Percentiles rank a stretch among this genome's conserved stretches.
phyloP scores from a whole-genome alignment of 2,113 vertebrate species.

The Trachemys scripta region DNA sequence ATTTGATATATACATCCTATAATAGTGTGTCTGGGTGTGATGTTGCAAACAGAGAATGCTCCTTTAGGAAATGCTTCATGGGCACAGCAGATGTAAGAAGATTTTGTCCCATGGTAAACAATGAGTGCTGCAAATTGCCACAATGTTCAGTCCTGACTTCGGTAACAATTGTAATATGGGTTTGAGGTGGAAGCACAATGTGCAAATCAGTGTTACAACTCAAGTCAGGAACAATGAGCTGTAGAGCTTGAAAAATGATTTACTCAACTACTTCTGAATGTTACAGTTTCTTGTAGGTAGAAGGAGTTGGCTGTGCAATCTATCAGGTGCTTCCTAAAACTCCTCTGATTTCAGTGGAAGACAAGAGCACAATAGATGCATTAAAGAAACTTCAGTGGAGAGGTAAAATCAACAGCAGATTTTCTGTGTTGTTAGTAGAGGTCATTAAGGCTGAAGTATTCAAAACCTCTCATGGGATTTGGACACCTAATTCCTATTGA shows the following conservation, averaged over 20 bases:
- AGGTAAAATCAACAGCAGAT: not conserved
- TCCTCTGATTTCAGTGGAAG: not conserved
- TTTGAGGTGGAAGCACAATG: not conserved
- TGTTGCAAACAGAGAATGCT: not conserved
- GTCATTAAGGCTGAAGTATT: not conserved
- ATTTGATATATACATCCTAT: not conserved
- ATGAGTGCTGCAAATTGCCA: not conserved
- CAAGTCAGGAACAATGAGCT: not conserved
- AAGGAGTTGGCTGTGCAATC: not conserved
- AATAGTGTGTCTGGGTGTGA: not conserved
- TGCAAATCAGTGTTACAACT: conserved; percentile 3
- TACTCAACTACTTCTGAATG: not conserved
- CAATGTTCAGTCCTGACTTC: not conserved
- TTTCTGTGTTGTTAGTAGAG: not conserved
- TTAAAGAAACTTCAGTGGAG: not conserved
- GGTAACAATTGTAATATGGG: not conserved
- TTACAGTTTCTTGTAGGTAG: not conserved
- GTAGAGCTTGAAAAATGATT: not conserved
- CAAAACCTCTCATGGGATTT: not conserved
- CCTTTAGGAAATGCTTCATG: not conserved
- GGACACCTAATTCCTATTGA: not conserved
- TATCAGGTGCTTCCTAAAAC: not conserved
- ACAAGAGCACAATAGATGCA: not conserved
- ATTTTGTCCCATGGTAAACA: not conserved
- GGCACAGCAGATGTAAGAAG: not conserved